These are phyloP conservation scores for Ophraella communa DNA, from an alignment of 2,888 invertebrate species.

Conservation along the genomic window DNA sequence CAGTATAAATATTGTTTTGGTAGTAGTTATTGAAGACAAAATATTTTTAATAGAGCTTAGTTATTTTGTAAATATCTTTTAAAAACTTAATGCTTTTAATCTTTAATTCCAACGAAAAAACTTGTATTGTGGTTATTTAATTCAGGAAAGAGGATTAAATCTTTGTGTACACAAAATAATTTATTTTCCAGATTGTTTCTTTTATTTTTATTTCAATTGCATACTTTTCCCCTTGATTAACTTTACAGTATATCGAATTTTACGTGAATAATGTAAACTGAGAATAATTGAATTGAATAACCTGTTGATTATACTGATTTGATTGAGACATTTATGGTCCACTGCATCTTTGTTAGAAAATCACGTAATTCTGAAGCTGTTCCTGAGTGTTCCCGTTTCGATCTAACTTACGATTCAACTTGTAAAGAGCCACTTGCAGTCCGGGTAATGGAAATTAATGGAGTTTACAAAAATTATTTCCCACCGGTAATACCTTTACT, in stretches of 20 bases:
- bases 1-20: too few species aligned
- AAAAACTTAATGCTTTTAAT: too few species aligned
- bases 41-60: too few species aligned
- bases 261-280: background rate
- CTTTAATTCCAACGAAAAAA: too few species aligned
- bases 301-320: background rate
- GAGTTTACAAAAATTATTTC: conserved; percentile 37
- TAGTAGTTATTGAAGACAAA: too few species aligned
- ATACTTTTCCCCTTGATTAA: background rate
- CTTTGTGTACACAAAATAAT: too few species aligned
- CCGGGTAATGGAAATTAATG: conserved; percentile 45
- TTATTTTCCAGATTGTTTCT: too few species aligned
- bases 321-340: conserved; percentile 8
- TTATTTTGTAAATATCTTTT: too few species aligned
- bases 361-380: conserved; percentile 33
- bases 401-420: conserved; percentile 42
- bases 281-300: background rate
- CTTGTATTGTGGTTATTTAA: too few species aligned
- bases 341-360: conserved; percentile 26
- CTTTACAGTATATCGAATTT: background rate
- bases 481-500: conserved; percentile 10
- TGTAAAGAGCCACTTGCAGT: conserved; percentile 44
- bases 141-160: too few species aligned
- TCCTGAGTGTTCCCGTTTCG: conserved; percentile 34
- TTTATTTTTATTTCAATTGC: background rate